Base-by-base conservation (phyloP, 2,113 vertebrate species). In the Semnopithecus entellus region DNA sequence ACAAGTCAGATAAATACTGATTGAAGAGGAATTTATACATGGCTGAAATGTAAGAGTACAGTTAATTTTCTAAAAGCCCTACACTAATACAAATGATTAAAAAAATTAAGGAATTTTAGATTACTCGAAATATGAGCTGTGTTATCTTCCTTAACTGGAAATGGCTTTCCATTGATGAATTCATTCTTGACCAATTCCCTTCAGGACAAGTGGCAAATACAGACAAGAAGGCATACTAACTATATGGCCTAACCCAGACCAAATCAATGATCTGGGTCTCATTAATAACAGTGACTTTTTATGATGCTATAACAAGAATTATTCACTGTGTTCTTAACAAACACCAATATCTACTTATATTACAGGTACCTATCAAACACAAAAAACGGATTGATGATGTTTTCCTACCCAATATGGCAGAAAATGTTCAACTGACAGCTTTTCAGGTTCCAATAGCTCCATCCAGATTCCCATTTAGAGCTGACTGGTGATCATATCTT, bases 281-380 rank as follows among this genome's bases (percentile, higher is more conserved):
- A 16, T 50, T 17, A 40, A 38, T 25, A 88, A 70, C 25, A 90
- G n/a, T 20, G 40, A 73, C 32, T 55, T 96, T 48, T 91, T 81
- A 75, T 85, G 75, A 50, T 64, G 75, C 38, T 83, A 3, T 68
- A 50, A 61, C 11, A 52, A 68, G 57, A 86, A 81, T 85, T 57
- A 80, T 64, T 92, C 14, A 80, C 7, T 38, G 72, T 73, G 22
- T 88, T 88, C 55, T 55, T 45, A 6, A 93, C 66, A 82, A 70
- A 22, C 8, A 85, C 30, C 32, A 59, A 20, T 68, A 75, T 73
- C 30, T 88, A 61, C 32, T 92, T 94, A 75, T 8, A 45, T 97
- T 97, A 45, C 83, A 99, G 98, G 98, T 98, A 50, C 97, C 98
- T 73, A 94, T 75, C 79, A 98, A 96, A 92, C 75, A 97, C 83